Base-by-base conservation (phyloP, 2,888 invertebrate genomes). In the Polyommatus icarus region DNA sequence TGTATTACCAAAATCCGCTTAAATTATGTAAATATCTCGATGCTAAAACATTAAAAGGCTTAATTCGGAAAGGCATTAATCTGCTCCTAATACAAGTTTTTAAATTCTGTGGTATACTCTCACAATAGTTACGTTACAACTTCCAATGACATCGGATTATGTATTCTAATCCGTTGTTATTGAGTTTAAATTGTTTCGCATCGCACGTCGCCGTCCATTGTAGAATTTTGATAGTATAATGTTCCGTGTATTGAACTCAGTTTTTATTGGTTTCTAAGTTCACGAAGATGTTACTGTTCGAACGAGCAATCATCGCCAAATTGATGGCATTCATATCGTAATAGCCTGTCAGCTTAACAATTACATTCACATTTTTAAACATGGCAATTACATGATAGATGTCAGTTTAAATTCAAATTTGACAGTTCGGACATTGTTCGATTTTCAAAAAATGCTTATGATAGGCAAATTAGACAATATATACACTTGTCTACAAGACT, bases 51-150 rank as follows among this genome's bases (percentile, higher is more conserved):
- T 78, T 76, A 77, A 76, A 79, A 79, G 73, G 67, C 59, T 67
- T 76, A 76, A 77, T 78, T 79, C 77, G 77, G 24, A 77, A 73
- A 89, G 88, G 89, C 88, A 90, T 83, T 83, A 83, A 83, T 83
- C 79, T 81, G 87, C 85, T 84, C 84, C 84, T 85, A 85, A 85
- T 86, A 85, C 86, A 85, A 86, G 88, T 88, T 89, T 89, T 86
- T 18, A 0, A 86, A 85, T 81, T 79, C 84, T 81, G 84, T 84
- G 85, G 84, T 83, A 84, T 72, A 76, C 79, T 76, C 67, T 54
- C 46, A 76, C 79, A 79, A 76, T 76, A 50, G 54, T 36, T 77
- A 73, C 75, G 57, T 54, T 57, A 76, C 72, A 75, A 78, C 61
- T 61, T 71, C 46, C 76, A 36, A 73, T 24, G n/a, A 73, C 46